Base-by-base conservation (phyloP, 1,140 invertebrate species). In the Trichomalopsis sarcophagae region DNA sequence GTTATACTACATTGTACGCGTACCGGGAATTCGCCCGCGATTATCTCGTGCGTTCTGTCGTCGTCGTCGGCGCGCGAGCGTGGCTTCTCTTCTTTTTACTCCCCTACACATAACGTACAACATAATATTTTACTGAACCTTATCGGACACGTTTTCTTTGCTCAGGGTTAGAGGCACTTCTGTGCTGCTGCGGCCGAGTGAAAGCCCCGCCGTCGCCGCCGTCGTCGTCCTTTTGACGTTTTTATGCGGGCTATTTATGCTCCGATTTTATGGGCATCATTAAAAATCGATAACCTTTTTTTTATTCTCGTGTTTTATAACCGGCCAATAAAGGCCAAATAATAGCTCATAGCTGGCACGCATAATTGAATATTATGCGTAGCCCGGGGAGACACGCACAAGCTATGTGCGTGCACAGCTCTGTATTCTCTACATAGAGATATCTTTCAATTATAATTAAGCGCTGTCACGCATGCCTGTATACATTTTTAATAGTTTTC, bases 271-370 rank as follows among this genome's bases (percentile, higher is more conserved):
- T 71, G 68, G 68, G 27, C 27, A 71, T 71, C 55, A 62, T 62
- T 62, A 71, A 71, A 71, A 71, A 71, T 71, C 68, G 68, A 71
- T 71, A 71, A 71, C 68, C 27, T 71, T 71, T 71, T 69, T 71
- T 71, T 71, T 33, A 71, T 30, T 33, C 13, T 71, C 68, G 68
- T 30, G 68, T 71, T 71, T 71, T 71, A 71, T 71, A 71, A 71
- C 30, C 23, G 21, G 21, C 55, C 55, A 62, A 62, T 62, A 62
- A 62, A 62, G 55, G 55, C 55, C 55, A 62, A 62, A 62, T 62
- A 21, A 62, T 62, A n/a, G 55, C 55, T 17, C n/a, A 62, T 62
- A 21, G 55, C 55, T 62, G 55, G 55, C 55, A 62, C 55, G 55
- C 55, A 62, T 62, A 62, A 62, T 62, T 62, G 55, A 62, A 62